Evolutionary conservation across 1,140 invertebrate species (phyloP), one percentile per base, ranked within the genome.

Genomic region (Hypsibius dujardini): DNA sequence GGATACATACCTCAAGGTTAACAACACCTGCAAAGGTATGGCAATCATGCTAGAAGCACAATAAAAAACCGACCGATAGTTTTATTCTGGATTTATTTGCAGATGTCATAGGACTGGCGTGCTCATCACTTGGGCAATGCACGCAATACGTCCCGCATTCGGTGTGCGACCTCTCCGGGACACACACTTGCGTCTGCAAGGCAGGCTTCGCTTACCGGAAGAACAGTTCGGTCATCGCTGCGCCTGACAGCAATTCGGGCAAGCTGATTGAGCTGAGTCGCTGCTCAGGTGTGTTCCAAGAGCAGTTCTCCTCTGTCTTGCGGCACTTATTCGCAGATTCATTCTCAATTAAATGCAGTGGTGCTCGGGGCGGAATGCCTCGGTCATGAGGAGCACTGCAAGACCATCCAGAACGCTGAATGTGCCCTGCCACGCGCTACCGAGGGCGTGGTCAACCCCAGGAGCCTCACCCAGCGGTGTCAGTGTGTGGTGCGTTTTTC

Each of bases 111-210:
- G 62, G 62, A 42, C 62, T 67, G 3, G 12, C 12, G 12, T 67
- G 62, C 42, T 67, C 62, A 3, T 12, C 62, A 15, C 12, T 67
- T 3, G 62, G 62, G 42, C 62, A 67, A 12, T 67, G 62, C 62
- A 42, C 12, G 42, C 42, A 67, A 15, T 42, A 67, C 45, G 62
- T 67, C 12, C 12, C 12, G 12, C 12, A 67, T 42, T 12, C 62
- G 3, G 45, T 67, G 3, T 67, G 62, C 42, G 62, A 67, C 42
- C 42, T 67, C 12, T 15, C 62, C 62, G 42, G 62, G 3, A 7
- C 62, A 7, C 12, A 42, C 7, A 12, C 3, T 42, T 67, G 62
- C 42, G 62, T 67, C 3, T 67, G 62, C 42, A 67, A 67, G 45
- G 3, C 12, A 15, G 62, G 62, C 3, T 56, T 56, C 50, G 7